Percentiles rank a stretch among this genome's conserved stretches.
Evolutionary conservation across 1,140 invertebrate genomes (phyloP).

Genomic region (Colletes gigas): DNA sequence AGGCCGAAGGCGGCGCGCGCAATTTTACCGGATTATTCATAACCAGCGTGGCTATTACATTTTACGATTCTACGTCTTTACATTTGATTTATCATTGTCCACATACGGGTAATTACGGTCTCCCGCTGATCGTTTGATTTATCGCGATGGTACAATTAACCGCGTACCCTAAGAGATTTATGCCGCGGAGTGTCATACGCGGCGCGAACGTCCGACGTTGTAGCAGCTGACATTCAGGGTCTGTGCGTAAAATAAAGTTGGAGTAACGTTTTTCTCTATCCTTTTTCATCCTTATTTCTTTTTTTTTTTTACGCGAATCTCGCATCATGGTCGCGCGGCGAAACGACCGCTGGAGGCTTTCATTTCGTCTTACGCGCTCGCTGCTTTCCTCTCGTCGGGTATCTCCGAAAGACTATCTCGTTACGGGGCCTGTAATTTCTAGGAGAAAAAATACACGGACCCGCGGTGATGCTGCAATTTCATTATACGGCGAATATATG

Average conservation of each 20-base stretch:
- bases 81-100: conserved; percentile 67
- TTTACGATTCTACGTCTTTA: conserved; percentile 60
- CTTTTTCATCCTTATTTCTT: background rate
- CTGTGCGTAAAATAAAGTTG: conserved; percentile 44
- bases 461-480: background rate
- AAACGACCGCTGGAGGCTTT: background rate
- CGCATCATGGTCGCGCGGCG: too few species aligned
- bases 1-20: background rate
- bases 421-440: background rate
- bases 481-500: conserved; percentile 1
- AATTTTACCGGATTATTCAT: conserved; percentile 38
- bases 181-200: conserved; percentile 23
- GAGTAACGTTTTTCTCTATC: background rate
- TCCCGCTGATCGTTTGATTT: conserved; percentile 64
- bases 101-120: conserved; percentile 58
- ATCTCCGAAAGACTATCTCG: background rate
- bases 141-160: conserved; percentile 66
- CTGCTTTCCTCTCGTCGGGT: background rate
- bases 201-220: conserved; percentile 19
- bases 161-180: conserved; percentile 56
- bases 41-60: conserved; percentile 54
- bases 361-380: background rate
- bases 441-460: background rate
- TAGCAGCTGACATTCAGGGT: conserved; percentile 40
- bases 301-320: background rate